Evolutionary conservation across 2,888 invertebrate genomes (phyloP).

Genomic region (Mechanitis mazaeus): DNA sequence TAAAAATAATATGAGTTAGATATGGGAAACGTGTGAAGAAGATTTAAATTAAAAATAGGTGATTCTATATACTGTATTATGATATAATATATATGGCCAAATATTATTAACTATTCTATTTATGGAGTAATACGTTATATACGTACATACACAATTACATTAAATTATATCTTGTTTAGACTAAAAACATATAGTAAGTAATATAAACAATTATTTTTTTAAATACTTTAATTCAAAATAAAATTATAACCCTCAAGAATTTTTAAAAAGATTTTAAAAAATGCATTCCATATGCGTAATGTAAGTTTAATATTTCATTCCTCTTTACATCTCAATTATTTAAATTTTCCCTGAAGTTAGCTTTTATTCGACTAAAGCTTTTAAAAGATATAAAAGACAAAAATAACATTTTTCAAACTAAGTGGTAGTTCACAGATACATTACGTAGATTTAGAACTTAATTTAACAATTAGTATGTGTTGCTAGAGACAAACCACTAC

Average conservation of each 20-base stretch:
- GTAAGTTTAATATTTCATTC: slow-evolving; percentile 1
- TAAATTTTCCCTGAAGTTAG: neutral
- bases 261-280: neutral
- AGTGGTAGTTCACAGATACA: neutral
- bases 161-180: no score
- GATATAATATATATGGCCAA: no score
- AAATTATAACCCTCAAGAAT: neutral
- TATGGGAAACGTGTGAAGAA: no score
- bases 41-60: no score
- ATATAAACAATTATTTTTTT: no score
- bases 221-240: neutral
- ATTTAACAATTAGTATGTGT: slow-evolving; percentile 5
- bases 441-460: neutral
- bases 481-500: slow-evolving; percentile 2
- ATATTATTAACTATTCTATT: no score
- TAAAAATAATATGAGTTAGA: no score
- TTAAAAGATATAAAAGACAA: neutral
- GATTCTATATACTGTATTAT: no score
- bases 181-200: no score
- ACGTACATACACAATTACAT: no score
- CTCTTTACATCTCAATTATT: neutral
- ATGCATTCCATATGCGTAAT: neutral
- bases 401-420: neutral
- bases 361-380: neutral
- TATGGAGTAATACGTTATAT: no score